Evolutionary conservation across 1,140 invertebrate species (phyloP).

Genomic region (Centruroides sculpturatus): DNA sequence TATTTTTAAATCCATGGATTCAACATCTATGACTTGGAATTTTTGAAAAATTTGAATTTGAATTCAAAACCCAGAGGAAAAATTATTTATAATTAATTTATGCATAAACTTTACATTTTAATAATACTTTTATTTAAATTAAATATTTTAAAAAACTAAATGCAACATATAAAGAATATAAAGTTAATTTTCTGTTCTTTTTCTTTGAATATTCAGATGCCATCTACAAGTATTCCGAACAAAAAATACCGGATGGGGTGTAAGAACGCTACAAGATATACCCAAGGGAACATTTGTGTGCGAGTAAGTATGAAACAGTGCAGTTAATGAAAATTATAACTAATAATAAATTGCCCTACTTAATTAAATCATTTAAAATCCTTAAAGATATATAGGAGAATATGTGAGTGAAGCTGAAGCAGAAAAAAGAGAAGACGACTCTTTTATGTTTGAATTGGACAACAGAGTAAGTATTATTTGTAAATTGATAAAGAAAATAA

Average conservation of each 20-base stretch:
- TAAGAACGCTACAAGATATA: conserved; percentile 53
- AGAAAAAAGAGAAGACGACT: conserved; percentile 68
- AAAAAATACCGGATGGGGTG: conserved; percentile 67
- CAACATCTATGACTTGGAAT: too few relatives aligned
- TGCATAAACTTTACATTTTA: too few relatives aligned
- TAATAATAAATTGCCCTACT: neutral
- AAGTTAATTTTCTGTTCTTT: too few relatives aligned
- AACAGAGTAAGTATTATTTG: conserved; percentile 42
- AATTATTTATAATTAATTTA: too few relatives aligned
- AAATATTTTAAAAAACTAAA: too few relatives aligned
- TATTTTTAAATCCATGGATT: too few relatives aligned
- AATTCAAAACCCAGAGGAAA: too few relatives aligned
- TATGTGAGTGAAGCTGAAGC: conserved; percentile 68
- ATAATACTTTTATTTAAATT: too few relatives aligned
- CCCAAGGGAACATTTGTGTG: conserved; percentile 67
- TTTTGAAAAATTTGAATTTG: too few relatives aligned
- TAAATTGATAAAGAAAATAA: neutral
- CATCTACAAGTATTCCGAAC: conserved; percentile 62
- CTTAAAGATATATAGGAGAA: conserved; percentile 65
- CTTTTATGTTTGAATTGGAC: conserved; percentile 80
- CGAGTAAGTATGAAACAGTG: conserved; percentile 34
- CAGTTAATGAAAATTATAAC: neutral
- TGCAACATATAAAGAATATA: too few relatives aligned
- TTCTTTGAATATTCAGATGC: neutral
- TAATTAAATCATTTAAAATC: neutral